Conservation (phyloP, 1,140 invertebrate genomes). For the Drosophila jambulina region DNA sequence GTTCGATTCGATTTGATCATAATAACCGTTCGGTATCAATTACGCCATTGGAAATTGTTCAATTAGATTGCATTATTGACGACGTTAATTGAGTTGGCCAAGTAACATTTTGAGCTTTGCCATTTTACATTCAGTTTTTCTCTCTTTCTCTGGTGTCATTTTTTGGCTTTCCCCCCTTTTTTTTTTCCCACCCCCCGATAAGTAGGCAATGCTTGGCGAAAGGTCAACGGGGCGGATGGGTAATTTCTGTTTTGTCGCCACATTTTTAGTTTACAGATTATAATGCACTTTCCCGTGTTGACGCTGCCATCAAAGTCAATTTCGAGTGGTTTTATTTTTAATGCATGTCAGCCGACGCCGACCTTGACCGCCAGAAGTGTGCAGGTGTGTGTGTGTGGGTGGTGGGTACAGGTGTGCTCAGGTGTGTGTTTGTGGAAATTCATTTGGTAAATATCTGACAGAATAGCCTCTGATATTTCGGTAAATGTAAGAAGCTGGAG, state of each 20-base stretch:
- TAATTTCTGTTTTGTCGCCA: conserved; percentile 1
- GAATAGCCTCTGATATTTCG: not conserved
- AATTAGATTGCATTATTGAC: conserved; percentile 45
- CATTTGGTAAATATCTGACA: conserved; percentile 45
- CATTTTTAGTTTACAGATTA: conserved; percentile 1
- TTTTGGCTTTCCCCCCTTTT: not conserved
- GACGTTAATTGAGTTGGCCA: conserved; percentile 38
- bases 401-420: not conserved
- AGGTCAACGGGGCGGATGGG: conserved; percentile 21
- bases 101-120: conserved; percentile 19
- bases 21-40: conserved; percentile 43
- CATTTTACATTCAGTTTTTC: conserved; percentile 11
- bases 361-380: conserved; percentile 42
- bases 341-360: conserved; percentile 23
- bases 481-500: conserved; percentile 7
- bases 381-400: not conserved
- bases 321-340: conserved; percentile 56
- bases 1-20: conserved; percentile 30
- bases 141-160: not conserved
- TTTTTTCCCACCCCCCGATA: not conserved
- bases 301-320: conserved; percentile 56
- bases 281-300: conserved; percentile 35
- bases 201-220: conserved; percentile 25
- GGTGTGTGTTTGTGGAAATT: conserved; percentile 8
- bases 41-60: conserved; percentile 32